Conservation (phyloP, 2,888 invertebrate genomes). For the Chymomyza fuscimana region DNA sequence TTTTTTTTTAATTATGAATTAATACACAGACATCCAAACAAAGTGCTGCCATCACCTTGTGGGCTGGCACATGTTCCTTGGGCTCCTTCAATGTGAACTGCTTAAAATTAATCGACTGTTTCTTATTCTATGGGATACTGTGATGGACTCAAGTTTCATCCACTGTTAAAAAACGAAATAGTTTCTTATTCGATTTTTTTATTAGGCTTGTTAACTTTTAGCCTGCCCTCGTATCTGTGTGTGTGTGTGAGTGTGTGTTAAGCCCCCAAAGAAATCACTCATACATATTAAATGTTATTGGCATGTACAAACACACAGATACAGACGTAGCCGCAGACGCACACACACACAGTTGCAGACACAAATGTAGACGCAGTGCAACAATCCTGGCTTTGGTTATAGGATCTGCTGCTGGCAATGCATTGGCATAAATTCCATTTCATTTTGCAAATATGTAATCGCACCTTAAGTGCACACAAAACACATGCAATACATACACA, state of each 20-base stretch:
- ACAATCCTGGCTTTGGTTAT: slow-evolving; percentile 1
- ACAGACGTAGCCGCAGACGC: neutral
- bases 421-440: slow-evolving; percentile 63
- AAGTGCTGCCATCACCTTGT: too few relatives aligned
- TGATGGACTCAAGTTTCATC: too few relatives aligned
- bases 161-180: too few relatives aligned
- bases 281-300: slow-evolving; percentile 42
- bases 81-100: too few relatives aligned
- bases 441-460: slow-evolving; percentile 73
- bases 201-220: too few relatives aligned
- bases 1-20: too few relatives aligned
- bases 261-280: slow-evolving; percentile 56
- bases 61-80: too few relatives aligned
- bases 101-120: too few relatives aligned
- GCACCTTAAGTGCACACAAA: slow-evolving; percentile 57
- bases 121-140: too few relatives aligned
- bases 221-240: slow-evolving; percentile 6
- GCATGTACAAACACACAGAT: slow-evolving; percentile 16
- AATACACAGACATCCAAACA: too few relatives aligned
- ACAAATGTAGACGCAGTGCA: neutral
- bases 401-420: neutral
- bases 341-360: neutral
- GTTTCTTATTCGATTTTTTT: too few relatives aligned
- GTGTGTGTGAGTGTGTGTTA: slow-evolving; percentile 15
- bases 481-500: slow-evolving; percentile 37